Evolutionary conservation across 2,113 vertebrate genomes (phyloP).

Genomic region (Alligator sinensis): DNA sequence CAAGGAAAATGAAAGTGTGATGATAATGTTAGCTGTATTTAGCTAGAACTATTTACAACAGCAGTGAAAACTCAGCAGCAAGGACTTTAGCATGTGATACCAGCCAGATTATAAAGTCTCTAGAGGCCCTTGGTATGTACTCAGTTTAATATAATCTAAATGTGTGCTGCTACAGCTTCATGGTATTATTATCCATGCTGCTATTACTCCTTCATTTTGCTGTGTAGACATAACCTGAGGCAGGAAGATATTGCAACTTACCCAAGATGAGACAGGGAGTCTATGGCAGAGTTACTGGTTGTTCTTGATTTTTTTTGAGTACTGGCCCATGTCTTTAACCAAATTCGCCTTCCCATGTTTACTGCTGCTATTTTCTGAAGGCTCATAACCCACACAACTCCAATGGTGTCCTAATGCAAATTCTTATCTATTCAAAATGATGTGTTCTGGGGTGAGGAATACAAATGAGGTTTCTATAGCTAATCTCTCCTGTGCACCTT

Average conservation of each 20-base stretch:
- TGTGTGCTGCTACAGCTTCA: too few relatives aligned
- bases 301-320: neutral
- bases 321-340: neutral
- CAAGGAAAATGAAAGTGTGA: too few relatives aligned
- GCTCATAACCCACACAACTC: neutral
- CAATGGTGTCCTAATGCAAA: neutral
- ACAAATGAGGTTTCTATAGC: neutral
- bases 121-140: too few relatives aligned
- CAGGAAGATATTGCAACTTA: neutral
- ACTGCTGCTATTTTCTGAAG: neutral
- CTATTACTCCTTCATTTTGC: too few relatives aligned
- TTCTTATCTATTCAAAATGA: neutral
- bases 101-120: too few relatives aligned
- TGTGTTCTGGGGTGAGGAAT: neutral
- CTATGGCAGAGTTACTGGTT: neutral
- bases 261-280: neutral
- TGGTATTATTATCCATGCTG: too few relatives aligned
- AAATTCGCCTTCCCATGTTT: neutral
- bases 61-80: too few relatives aligned
- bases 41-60: too few relatives aligned
- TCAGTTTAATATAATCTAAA: too few relatives aligned
- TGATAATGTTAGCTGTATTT: too few relatives aligned
- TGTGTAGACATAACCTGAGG: neutral
- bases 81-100: too few relatives aligned
- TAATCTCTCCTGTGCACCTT: neutral